A percentile compares a stretch with the other conserved stretches of the same genome.
Evolutionary conservation across 2,797 vertebrate genomes (phyloP).

Genomic region (Anas acuta): DNA sequence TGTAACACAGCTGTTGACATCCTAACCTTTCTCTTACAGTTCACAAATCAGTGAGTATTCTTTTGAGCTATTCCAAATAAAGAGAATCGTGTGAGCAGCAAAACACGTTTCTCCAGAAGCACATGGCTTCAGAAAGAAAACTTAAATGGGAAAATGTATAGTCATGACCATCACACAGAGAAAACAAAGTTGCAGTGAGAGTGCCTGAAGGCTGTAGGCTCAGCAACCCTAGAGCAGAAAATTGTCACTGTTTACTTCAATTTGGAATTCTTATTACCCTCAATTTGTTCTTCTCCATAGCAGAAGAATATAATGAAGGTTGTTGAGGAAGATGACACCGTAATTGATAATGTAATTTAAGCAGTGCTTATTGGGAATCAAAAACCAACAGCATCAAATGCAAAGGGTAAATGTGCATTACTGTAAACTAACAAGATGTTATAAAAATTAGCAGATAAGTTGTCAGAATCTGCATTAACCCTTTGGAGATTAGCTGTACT

Average conservation of each 20-base stretch:
- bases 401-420: not conserved
- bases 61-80: not conserved
- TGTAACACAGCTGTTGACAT: not conserved
- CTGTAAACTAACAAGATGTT: not conserved
- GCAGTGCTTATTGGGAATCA: not conserved
- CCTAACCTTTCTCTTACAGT: not conserved
- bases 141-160: not conserved
- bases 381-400: not conserved
- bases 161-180: not conserved
- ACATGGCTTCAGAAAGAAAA: not conserved
- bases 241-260: not conserved
- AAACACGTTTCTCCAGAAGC: slow-evolving; percentile 5
- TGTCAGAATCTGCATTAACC: not conserved
- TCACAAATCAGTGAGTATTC: not conserved
- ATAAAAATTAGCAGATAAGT: not conserved
- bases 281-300: not conserved
- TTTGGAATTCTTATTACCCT: not conserved
- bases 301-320: not conserved
- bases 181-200: slow-evolving; percentile 11
- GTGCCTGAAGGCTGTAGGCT: not conserved
- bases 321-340: not conserved
- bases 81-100: not conserved
- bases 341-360: slow-evolving; percentile 21
- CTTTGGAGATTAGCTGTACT: not conserved
- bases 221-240: not conserved